Percentiles rank a stretch among this genome's conserved stretches.
Evolutionary conservation across 2,113 vertebrate species (phyloP).

Genomic region (Rostratula benghalensis): DNA sequence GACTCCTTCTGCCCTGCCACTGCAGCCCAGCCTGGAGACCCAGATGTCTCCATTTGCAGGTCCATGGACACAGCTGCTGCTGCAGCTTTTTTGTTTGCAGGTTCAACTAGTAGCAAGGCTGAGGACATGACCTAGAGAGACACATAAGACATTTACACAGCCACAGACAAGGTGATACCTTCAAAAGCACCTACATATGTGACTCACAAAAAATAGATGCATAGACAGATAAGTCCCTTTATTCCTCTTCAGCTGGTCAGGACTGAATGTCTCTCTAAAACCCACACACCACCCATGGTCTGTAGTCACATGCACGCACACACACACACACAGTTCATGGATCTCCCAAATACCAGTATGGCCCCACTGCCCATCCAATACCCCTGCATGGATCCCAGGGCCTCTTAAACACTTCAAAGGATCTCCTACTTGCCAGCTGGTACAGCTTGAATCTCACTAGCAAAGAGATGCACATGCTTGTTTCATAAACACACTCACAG

Average conservation of each 20-base stretch:
- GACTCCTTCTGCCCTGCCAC: neutral
- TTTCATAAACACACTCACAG: neutral
- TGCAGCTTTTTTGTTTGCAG: neutral
- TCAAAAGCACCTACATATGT: neutral
- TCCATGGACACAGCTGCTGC: neutral
- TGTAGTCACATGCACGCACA: neutral
- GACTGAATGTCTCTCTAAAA: neutral
- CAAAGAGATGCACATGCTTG: neutral
- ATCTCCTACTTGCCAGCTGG: neutral
- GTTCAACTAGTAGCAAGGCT: neutral
- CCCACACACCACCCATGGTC: neutral
- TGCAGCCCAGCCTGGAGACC: neutral
- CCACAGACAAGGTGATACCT: neutral
- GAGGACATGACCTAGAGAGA: neutral
- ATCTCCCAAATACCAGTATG: neutral
- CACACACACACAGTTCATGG: neutral
- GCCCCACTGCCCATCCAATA: neutral
- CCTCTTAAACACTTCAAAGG: neutral
- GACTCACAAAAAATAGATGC: neutral
- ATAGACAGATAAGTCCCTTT: neutral
- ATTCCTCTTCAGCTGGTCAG: neutral
- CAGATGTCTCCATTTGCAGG: neutral
- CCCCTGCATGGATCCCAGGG: neutral
- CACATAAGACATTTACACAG: accelerated
- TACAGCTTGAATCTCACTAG: neutral